Evolutionary conservation across 2,797 vertebrate species (phyloP).

Genomic region (Gallirallus australis): DNA sequence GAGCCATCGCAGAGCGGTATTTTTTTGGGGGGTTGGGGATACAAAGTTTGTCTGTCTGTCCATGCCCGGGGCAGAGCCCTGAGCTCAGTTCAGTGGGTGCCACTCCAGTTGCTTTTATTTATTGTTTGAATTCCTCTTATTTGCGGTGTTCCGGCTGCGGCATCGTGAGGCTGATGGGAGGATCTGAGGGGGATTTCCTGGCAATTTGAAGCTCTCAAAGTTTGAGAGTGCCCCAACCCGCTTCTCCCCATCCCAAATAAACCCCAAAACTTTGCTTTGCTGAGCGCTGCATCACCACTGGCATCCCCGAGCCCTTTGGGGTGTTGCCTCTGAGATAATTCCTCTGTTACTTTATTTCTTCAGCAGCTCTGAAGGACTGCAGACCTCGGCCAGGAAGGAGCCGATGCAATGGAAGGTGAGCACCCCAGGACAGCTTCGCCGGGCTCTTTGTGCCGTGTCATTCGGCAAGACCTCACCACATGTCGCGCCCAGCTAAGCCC

Average conservation of each 20-base stretch:
- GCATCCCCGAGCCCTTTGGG: not conserved
- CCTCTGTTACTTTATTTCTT: too few relatives aligned
- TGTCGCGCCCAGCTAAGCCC: fast-evolving
- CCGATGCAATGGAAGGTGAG: constrained; percentile 64
- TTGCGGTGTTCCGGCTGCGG: fast-evolving
- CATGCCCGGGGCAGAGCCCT: not conserved
- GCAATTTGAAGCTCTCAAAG: fast-evolving
- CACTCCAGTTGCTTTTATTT: not conserved
- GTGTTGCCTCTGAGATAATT: fast-evolving
- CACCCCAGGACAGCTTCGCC: fast-evolving
- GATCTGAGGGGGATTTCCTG: not conserved
- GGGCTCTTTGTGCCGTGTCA: fast-evolving
- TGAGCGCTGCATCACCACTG: not conserved
- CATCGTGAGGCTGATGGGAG: fast-evolving
- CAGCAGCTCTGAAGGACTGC: not conserved
- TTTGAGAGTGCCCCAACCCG: fast-evolving
- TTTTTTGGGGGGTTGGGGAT: not conserved
- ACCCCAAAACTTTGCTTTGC: not conserved
- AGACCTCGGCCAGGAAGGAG: not conserved
- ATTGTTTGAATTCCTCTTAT: too few relatives aligned
- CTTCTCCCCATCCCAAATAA: not conserved
- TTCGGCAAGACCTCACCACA: fast-evolving
- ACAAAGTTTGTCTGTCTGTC: not conserved
- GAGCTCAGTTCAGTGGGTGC: fast-evolving
- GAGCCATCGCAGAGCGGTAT: not conserved